Base-by-base conservation (phyloP, 2,113 vertebrate species). In the Ornithorhynchus anatinus region DNA sequence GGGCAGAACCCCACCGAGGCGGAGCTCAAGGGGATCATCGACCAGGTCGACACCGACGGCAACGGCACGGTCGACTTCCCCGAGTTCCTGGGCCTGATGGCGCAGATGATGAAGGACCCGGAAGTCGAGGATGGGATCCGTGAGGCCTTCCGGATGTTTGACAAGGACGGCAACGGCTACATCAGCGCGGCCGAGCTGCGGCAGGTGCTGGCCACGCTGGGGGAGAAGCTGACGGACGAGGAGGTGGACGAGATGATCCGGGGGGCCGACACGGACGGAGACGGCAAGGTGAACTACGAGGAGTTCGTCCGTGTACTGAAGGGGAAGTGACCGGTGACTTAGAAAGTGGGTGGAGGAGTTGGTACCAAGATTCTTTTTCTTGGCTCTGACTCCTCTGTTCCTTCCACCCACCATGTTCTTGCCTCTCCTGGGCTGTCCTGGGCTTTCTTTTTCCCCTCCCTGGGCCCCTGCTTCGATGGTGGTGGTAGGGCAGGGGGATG, bases 1-100 rank as follows among this genome's bases (percentile, higher is more conserved):
- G 96, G 96, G 10, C 95, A 95, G 75, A 96, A 95, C 83, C 95
- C 95, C 65, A 95, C 92, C 3, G 95, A 96, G 79, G 94, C 94
- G 0, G 94, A 96, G 60, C 91, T 96, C 57, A 94, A 88, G 86
- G 93, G 91, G 85, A 95, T 95, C 94, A 94, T 95, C 75, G 92
- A 92, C 1, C 92, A 95, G 86, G 84, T 95, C 77, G 95, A 96
- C 3, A 90, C 94, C n/a, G 93, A 96, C 10, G 93, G 93, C 93
- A 84, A 88, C 74, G 92, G 92, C 70, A 86, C 88, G 9, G 12
- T 93, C 0, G 87, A 93, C 20, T 90, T 90, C 54, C 6, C 83
- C 0, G 81, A 85, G 38, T 90, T 90, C 66, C 81, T 90, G 8
- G 87, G 91, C 3, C 40, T 93, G 82, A 93, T 94, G 92, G 89